These are phyloP conservation scores for Poecilia wingei DNA, from an alignment of 2,797 vertebrate species.

Conservation along the genomic window DNA sequence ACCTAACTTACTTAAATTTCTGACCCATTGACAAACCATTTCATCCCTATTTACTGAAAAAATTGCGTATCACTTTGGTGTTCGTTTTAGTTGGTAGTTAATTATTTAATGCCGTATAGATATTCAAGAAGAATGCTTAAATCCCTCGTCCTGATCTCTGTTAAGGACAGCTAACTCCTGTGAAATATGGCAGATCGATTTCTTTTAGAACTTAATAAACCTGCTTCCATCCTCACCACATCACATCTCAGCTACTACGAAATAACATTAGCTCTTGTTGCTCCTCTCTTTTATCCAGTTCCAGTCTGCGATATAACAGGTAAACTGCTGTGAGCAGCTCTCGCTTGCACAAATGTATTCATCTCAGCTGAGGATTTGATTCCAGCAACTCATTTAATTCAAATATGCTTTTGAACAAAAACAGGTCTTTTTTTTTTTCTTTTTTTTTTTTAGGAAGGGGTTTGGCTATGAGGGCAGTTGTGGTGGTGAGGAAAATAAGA, in stretches of 20 bases:
- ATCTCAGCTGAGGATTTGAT: conserved; percentile 90
- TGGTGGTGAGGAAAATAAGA: conserved; percentile 64
- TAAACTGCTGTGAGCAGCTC: conserved; percentile 92
- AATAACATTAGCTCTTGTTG: conserved; percentile 75
- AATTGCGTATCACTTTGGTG: not conserved
- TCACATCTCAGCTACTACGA: conserved; percentile 67
- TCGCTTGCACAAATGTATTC: conserved; percentile 95
- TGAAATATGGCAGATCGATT: conserved; percentile 4
- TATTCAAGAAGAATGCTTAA: not conserved
- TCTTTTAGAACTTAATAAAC: conserved; percentile 69
- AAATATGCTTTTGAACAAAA: conserved; percentile 94
- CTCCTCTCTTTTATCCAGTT: conserved; percentile 85
- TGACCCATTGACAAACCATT: not conserved
- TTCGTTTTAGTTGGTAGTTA: not conserved
- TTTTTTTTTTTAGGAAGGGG: conserved; percentile 29
- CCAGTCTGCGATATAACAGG: conserved; percentile 87
- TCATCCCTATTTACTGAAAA: not conserved
- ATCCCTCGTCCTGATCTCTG: not conserved
- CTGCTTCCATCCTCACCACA: conserved; percentile 61
- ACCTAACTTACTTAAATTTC: not conserved
- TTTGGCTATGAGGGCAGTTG: conserved; percentile 48
- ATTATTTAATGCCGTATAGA: not conserved
- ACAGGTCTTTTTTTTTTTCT: conserved; percentile 16
- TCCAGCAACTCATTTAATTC: conserved; percentile 94
- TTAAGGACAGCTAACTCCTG: not conserved